Evolutionary conservation across 2,888 invertebrate species (phyloP).

Genomic region (Plagodis pulveraria): DNA sequence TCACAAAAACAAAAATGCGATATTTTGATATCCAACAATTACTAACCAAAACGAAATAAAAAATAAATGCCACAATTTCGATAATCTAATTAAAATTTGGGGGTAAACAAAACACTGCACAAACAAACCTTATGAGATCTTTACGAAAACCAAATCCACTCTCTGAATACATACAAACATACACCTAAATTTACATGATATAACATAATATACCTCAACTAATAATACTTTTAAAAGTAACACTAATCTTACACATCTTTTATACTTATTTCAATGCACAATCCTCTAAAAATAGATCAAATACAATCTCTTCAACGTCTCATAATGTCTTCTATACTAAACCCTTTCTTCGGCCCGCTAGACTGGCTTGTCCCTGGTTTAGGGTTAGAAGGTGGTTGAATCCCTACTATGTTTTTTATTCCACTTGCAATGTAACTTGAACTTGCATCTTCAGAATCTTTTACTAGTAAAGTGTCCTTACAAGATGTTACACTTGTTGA

Average conservation of each 20-base stretch:
- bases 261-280: constrained; percentile 24
- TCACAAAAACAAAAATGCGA: constrained; percentile 47
- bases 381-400: constrained; percentile 74
- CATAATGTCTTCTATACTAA: constrained; percentile 96
- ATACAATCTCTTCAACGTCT: constrained; percentile 85
- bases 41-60: constrained; percentile 38
- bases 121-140: constrained; percentile 85
- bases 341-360: constrained; percentile 91
- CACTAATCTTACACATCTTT: constrained; percentile 44
- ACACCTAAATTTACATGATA: constrained; percentile 68
- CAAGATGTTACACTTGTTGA: constrained; percentile 71
- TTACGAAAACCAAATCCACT: constrained; percentile 84
- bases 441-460: constrained; percentile 61
- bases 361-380: constrained; percentile 85
- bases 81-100: constrained; percentile 79
- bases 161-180: constrained; percentile 74
- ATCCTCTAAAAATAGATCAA: constrained; percentile 17
- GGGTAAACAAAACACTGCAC: constrained; percentile 84
- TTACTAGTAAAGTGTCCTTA: constrained; percentile 59
- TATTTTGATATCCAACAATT: constrained; percentile 57
- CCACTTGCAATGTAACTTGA: constrained; percentile 75
- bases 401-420: constrained; percentile 81
- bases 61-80: constrained; percentile 53
- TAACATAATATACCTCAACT: constrained; percentile 59
- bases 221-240: constrained; percentile 75